phyloP scores from a whole-genome alignment of 2,113 vertebrate genomes.

The Myotis yumanensis region DNA sequence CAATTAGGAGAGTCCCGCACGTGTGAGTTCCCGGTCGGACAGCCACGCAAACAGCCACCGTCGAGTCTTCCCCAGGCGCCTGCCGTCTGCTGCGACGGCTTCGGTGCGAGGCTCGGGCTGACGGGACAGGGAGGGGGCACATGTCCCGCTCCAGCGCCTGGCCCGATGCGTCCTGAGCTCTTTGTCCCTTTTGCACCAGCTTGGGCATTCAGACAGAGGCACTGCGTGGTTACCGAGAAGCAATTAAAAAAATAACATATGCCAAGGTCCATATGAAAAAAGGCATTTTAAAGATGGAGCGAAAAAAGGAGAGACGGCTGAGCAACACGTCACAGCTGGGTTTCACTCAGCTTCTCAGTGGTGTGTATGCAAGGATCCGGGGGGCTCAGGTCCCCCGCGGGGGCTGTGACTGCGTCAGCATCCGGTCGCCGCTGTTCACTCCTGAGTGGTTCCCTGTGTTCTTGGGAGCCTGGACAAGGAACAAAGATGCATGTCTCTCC shows the following conservation, averaged over 20 bases:
- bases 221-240: neutral
- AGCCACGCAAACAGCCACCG: neutral
- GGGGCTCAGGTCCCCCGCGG: neutral
- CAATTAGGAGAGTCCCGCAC: accelerated
- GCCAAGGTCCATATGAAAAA: neutral
- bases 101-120: neutral
- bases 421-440: neutral
- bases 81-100: accelerated
- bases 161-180: neutral
- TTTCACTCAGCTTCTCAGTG: neutral
- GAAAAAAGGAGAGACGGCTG: neutral
- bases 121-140: accelerated
- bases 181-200: neutral
- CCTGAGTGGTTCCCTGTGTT: neutral
- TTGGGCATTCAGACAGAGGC: neutral
- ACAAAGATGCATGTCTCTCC: neutral
- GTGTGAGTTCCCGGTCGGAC: neutral
- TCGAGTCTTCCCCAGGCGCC: too few relatives aligned
- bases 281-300: neutral
- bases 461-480: neutral
- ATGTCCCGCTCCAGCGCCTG: neutral
- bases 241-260: neutral
- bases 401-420: neutral
- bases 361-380: neutral
- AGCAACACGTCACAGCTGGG: neutral